phyloP scores from a whole-genome alignment of 1,140 invertebrate species.

The Argopecten irradians region DNA sequence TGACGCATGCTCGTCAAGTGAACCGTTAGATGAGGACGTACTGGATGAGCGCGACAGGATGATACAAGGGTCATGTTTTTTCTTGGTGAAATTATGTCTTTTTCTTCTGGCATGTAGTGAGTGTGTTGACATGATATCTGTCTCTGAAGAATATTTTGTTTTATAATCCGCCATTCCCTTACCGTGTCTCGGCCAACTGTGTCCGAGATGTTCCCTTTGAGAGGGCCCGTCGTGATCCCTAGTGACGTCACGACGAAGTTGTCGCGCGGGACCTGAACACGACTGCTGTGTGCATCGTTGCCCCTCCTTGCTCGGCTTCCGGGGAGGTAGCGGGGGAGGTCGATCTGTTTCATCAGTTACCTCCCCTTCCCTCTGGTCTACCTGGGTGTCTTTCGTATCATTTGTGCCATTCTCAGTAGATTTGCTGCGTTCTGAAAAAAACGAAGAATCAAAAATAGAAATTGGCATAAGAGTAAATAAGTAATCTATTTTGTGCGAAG shows the following conservation, averaged over 20 bases:
- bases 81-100: slow-evolving; percentile 12
- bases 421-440: slow-evolving; percentile 3
- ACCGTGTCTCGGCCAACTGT: neutral
- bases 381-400: neutral
- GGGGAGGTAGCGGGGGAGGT: neutral
- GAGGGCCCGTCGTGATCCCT: neutral
- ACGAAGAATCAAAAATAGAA: too few relatives aligned
- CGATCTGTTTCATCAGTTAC: neutral
- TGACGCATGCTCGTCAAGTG: neutral
- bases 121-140: neutral
- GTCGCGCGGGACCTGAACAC: neutral
- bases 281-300: neutral
- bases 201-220: neutral
- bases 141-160: neutral
- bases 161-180: neutral
- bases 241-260: neutral
- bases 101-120: neutral
- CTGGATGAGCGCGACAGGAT: neutral
- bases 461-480: too few relatives aligned
- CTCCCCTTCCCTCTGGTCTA: neutral
- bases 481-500: too few relatives aligned
- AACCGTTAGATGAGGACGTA: neutral
- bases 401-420: neutral
- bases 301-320: neutral
- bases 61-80: neutral